Percentiles rank a stretch among this genome's conserved stretches.
phyloP scores from a whole-genome alignment of 2,797 vertebrate genomes.

The Mallotus villosus region DNA sequence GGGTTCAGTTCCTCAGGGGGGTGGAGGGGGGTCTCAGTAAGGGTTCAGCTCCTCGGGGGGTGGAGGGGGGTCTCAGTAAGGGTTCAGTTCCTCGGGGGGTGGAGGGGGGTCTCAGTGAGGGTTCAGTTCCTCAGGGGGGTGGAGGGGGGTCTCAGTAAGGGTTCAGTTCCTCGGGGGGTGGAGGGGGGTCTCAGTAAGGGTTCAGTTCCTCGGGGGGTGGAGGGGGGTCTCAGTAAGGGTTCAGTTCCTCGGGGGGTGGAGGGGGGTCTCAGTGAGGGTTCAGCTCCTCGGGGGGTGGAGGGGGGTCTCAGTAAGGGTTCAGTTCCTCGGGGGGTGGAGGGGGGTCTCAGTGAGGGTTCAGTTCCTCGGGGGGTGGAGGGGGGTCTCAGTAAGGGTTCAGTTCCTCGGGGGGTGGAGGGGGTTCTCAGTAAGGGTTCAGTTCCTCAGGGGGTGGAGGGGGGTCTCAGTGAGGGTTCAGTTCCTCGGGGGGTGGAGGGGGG shows the following conservation, averaged over 20 bases:
- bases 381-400: too few relatives aligned
- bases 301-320: too few relatives aligned
- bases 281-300: slow-evolving; percentile 73
- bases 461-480: too few relatives aligned
- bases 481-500: too few relatives aligned
- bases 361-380: too few relatives aligned
- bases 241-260: slow-evolving; percentile 68
- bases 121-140: too few relatives aligned
- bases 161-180: too few relatives aligned
- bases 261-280: slow-evolving; percentile 72
- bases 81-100: slow-evolving; percentile 76
- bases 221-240: slow-evolving; percentile 75
- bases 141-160: slow-evolving; percentile 46
- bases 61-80: slow-evolving; percentile 61
- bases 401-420: too few relatives aligned
- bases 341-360: too few relatives aligned
- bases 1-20: slow-evolving; percentile 78
- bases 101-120: slow-evolving; percentile 60
- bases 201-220: slow-evolving; percentile 76
- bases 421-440: too few relatives aligned
- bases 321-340: too few relatives aligned
- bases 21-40: slow-evolving; percentile 59
- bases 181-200: slow-evolving; percentile 66
- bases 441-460: too few relatives aligned
- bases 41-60: neutral